phyloP scores from a whole-genome alignment of 2,888 invertebrate species.

The Raillietiella orientalis region DNA sequence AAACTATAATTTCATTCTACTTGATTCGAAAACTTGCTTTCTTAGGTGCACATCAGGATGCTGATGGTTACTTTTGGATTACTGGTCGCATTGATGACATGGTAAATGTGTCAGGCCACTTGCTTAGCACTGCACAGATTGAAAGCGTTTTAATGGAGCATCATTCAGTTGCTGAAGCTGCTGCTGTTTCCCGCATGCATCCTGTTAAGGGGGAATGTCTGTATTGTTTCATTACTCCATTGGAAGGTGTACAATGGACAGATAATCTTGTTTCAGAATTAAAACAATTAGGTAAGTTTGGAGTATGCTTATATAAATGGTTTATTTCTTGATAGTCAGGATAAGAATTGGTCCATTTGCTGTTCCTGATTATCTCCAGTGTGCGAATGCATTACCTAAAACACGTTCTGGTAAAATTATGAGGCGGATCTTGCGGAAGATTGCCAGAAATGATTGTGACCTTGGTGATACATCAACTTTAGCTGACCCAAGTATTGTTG shows the following conservation, averaged over 20 bases:
- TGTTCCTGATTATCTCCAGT: conserved; percentile 28
- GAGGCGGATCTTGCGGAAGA: conserved; percentile 70
- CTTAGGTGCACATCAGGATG: conserved; percentile 69
- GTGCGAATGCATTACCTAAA: conserved; percentile 77
- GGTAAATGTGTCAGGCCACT: conserved; percentile 90
- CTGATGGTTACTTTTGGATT: conserved; percentile 83
- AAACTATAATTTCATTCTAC: too few relatives aligned
- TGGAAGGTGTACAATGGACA: conserved; percentile 33
- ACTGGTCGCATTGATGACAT: conserved; percentile 94
- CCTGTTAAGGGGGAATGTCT: conserved; percentile 83
- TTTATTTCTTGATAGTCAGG: conserved; percentile 29
- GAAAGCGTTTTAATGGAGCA: conserved; percentile 16
- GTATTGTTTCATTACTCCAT: conserved; percentile 86
- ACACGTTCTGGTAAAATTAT: conserved; percentile 95
- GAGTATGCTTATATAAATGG: conserved; percentile 15
- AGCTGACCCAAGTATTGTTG: conserved; percentile 66
- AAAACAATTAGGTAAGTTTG: conserved; percentile 22
- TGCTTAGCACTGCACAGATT: conserved; percentile 81
- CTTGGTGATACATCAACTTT: conserved; percentile 80
- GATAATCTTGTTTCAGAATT: conserved; percentile 31
- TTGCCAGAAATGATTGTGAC: conserved; percentile 56
- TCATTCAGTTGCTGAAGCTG: conserved; percentile 50
- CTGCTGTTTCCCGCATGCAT: conserved; percentile 82
- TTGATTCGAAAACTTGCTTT: too few relatives aligned
- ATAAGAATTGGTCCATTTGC: conserved; percentile 85